phyloP scores from a whole-genome alignment of 1,140 invertebrate genomes.

The Megalopta genalis region DNA sequence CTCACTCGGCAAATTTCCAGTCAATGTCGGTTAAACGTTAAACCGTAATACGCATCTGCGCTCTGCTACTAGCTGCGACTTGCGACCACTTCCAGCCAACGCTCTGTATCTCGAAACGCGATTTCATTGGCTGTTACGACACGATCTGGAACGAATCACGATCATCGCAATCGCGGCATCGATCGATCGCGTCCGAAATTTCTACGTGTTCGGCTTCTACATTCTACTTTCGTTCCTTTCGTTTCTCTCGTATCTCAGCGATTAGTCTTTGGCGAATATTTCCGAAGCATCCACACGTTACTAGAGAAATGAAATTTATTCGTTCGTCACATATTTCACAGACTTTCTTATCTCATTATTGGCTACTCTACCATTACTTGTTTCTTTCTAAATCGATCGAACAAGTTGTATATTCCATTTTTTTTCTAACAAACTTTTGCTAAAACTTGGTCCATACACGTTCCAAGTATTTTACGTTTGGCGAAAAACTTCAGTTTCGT shows the following conservation, averaged over 20 bases:
- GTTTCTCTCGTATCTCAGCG: too few relatives aligned
- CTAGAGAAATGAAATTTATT: slow-evolving; percentile 12
- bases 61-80: background rate
- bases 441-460: too few relatives aligned
- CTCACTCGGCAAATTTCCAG: slow-evolving; percentile 41
- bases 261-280: too few relatives aligned
- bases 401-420: background rate
- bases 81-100: background rate
- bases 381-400: background rate
- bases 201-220: too few relatives aligned
- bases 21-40: slow-evolving; percentile 4
- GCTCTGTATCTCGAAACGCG: background rate
- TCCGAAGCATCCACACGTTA: background rate
- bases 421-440: background rate
- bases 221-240: too few relatives aligned
- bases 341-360: background rate
- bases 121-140: slow-evolving; percentile 4
- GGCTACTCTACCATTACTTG: background rate
- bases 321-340: background rate
- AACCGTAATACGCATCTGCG: slow-evolving; percentile 9
- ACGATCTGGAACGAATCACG: background rate
- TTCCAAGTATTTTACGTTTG: too few relatives aligned
- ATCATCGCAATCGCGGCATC: background rate
- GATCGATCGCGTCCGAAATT: background rate
- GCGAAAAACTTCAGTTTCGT: background rate